Conservation (phyloP, 2,888 invertebrate genomes). For the Tiliacea aurago region DNA sequence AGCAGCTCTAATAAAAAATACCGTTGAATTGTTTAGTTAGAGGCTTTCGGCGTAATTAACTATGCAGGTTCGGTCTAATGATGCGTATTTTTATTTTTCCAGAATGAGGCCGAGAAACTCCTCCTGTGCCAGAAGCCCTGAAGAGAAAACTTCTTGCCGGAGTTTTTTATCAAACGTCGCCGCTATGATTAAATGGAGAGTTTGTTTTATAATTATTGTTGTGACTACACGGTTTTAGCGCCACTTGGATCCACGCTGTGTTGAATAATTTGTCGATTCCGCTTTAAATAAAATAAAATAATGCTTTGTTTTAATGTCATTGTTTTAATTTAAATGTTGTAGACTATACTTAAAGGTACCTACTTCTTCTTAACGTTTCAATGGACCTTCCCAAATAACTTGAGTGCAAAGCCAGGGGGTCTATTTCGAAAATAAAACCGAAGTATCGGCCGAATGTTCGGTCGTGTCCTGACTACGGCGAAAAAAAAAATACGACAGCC, state of each 20-base stretch:
- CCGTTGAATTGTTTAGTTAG: background rate
- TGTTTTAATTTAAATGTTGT: background rate
- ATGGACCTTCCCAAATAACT: too few relatives aligned
- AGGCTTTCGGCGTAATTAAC: background rate
- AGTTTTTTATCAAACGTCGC: conserved; percentile 36
- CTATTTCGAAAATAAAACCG: too few relatives aligned
- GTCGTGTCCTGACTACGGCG: too few relatives aligned
- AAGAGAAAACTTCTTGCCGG: conserved; percentile 59
- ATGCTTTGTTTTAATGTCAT: conserved; percentile 25
- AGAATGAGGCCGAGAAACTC: conserved; percentile 87
- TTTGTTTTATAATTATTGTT: conserved; percentile 51
- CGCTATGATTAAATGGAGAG: conserved; percentile 44
- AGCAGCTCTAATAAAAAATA: too few relatives aligned
- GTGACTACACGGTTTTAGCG: conserved; percentile 43
- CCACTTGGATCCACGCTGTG: conserved; percentile 29
- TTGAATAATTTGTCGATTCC: conserved; percentile 24
- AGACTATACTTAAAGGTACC: too few relatives aligned
- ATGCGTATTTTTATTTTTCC: conserved; percentile 55
- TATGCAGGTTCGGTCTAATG: background rate
- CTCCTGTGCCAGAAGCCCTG: conserved; percentile 84
- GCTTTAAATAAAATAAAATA: conserved; percentile 29
- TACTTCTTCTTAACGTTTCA: too few relatives aligned
- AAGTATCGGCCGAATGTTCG: too few relatives aligned
- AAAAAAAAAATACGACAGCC: too few relatives aligned
- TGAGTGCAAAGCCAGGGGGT: too few relatives aligned